phyloP scores from a whole-genome alignment of 2,797 vertebrate species.

The Xerus rutilus region DNA sequence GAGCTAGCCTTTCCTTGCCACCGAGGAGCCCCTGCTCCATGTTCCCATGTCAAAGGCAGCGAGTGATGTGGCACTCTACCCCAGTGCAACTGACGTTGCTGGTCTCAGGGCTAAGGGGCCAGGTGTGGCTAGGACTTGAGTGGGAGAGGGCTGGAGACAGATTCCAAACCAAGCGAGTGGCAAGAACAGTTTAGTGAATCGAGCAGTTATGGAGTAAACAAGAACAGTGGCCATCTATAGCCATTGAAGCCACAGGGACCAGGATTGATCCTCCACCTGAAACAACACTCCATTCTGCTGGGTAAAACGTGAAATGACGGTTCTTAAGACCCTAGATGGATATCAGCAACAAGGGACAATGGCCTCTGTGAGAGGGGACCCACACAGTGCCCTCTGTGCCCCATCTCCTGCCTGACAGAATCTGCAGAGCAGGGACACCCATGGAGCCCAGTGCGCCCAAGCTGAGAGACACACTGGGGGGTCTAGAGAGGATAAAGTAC shows the following conservation, averaged over 20 bases:
- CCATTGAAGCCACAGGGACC: neutral
- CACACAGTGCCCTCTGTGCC: neutral
- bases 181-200: neutral
- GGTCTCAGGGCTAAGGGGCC: neutral
- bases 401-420: neutral
- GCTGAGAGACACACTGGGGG: neutral
- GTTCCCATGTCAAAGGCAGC: neutral
- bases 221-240: rapidly evolving
- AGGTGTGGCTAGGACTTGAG: neutral
- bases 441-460: neutral
- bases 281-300: neutral
- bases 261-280: neutral
- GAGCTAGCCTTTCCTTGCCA: neutral
- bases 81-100: neutral
- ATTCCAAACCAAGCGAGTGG: neutral
- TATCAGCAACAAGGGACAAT: too few species aligned
- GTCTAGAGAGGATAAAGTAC: neutral
- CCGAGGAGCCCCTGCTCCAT: neutral
- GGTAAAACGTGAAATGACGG: neutral
- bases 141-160: too few species aligned
- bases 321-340: neutral
- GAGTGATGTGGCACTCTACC: neutral
- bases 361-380: rapidly evolving
- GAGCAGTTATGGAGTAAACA: too few species aligned
- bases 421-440: neutral